Evolutionary conservation across 2,888 invertebrate genomes (phyloP).

Genomic region (Xestia rhomboidea): DNA sequence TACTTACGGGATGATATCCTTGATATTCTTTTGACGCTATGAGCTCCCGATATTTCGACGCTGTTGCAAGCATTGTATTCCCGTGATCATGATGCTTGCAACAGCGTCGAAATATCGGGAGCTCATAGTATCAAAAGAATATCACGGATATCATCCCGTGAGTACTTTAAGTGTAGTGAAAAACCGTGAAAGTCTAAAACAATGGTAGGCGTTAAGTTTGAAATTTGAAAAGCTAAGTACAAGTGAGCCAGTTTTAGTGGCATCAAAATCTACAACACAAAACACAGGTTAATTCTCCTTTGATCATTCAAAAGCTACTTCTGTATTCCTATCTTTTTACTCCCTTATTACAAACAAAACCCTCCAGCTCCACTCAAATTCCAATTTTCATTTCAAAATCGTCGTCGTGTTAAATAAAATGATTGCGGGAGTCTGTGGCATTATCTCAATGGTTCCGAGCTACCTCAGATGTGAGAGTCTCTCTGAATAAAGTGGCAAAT

Average conservation of each 20-base stretch:
- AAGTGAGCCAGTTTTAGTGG: neutral
- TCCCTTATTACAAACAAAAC: constrained; percentile 45
- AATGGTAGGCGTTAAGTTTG: no score
- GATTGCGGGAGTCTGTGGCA: constrained; percentile 62
- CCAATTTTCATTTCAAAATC: constrained; percentile 63
- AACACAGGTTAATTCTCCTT: constrained; percentile 46
- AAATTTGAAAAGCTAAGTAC: neutral
- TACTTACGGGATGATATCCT: no score
- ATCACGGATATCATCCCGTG: no score
- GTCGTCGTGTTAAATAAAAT: constrained; percentile 63
- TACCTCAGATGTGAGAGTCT: constrained; percentile 64
- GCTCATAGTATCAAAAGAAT: no score
- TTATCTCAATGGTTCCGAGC: constrained; percentile 61
- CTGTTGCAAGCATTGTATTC: no score
- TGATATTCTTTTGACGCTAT: no score
- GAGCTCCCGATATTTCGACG: no score
- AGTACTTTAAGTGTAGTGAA: no score
- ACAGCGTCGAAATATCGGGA: no score
- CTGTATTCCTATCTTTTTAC: constrained; percentile 15
- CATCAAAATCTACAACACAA: constrained; percentile 15
- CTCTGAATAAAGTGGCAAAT: constrained; percentile 73
- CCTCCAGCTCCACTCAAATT: constrained; percentile 51
- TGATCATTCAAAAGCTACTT: constrained; percentile 41
- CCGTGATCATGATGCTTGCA: no score
- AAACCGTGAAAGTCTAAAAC: no score